phyloP scores from a whole-genome alignment of 2,113 vertebrate genomes.

The Hippocampus comes region DNA sequence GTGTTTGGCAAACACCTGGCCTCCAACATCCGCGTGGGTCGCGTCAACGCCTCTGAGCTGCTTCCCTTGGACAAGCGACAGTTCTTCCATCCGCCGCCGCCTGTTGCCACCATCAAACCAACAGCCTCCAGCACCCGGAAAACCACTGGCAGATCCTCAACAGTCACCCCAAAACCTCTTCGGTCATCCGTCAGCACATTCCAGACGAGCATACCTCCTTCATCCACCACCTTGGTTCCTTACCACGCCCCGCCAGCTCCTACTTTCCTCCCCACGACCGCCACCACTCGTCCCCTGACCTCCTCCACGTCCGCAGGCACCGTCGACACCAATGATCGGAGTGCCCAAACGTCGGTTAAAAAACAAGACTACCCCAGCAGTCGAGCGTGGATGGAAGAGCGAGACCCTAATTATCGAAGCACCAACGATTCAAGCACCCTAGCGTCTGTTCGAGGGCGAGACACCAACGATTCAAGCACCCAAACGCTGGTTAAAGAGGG shows the following conservation, averaged over 20 bases:
- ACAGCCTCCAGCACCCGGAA: slow-evolving; percentile 12
- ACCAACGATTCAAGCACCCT: not conserved
- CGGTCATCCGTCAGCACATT: not conserved
- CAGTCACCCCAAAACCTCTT: slow-evolving; percentile 2
- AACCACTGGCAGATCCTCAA: slow-evolving; percentile 6
- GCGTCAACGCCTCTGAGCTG: slow-evolving; percentile 68
- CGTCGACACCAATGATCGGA: not conserved
- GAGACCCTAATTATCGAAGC: too few species aligned
- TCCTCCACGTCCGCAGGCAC: slow-evolving; percentile 6
- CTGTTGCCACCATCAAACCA: slow-evolving; percentile 9
- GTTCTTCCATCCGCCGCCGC: slow-evolving; percentile 56
- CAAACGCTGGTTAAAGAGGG: not conserved
- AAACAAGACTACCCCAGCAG: too few species aligned
- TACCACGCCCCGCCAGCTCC: slow-evolving; percentile 2
- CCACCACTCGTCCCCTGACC: not conserved
- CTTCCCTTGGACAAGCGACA: slow-evolving; percentile 71
- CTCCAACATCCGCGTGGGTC: slow-evolving; percentile 65
- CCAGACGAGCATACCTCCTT: not conserved
- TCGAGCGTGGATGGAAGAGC: not conserved
- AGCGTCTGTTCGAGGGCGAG: not conserved
- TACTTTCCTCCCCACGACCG: not conserved
- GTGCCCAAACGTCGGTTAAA: too few species aligned
- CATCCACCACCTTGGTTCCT: not conserved
- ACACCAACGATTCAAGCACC: not conserved
- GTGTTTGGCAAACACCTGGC: slow-evolving; percentile 82